Evolutionary conservation across 2,113 vertebrate genomes (phyloP), one percentile per base, ranked within the genome.

Genomic region (Indri indri): DNA sequence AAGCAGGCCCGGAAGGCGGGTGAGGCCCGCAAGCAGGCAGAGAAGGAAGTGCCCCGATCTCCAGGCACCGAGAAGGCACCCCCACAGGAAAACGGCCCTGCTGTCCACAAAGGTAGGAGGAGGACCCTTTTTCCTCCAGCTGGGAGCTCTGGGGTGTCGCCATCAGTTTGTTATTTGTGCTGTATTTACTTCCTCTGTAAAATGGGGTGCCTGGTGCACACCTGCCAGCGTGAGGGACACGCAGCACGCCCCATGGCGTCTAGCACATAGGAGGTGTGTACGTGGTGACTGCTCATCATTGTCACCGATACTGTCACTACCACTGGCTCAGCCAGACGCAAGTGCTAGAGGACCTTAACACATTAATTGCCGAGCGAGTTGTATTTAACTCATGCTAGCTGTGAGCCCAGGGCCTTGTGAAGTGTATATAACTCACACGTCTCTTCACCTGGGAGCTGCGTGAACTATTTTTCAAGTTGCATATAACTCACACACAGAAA

Each of bases 21-120:
- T 0, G 99, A 99, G 14, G 79, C 98, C 20, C 99, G 97, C 84
- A 99, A 99, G 86, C 99, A 99, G 3, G 66, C 73, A 0, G 98
- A 99, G 86, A 98, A 76, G 40, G 99, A 99, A 70, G 99, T 98
- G 1, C 91, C 96, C 25, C 95, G 97, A 0, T 99, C 99, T 30
- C 99, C 99, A 0, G 98, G 95, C 77, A 97, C 96, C 0, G 99
- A 99, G 90, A 99, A 98, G 86, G 99, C 90, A 92, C 1, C 85
- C 16, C 95, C 98, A 1, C 98, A 98, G 71, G 99, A 99, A 57
- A 99, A 97, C 1, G 98, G 99, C 95, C 99, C 98, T 17, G 93
- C 98, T 14, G 88, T 97, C 96, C 97, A 92, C 92, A 99, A 99
- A 99, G 99, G 99, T 99, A 97, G 70, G 95, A 40, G 54, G 0